These are phyloP conservation scores for Coendou prehensilis DNA, from an alignment of 2,797 vertebrate species.

Conservation along the genomic window DNA sequence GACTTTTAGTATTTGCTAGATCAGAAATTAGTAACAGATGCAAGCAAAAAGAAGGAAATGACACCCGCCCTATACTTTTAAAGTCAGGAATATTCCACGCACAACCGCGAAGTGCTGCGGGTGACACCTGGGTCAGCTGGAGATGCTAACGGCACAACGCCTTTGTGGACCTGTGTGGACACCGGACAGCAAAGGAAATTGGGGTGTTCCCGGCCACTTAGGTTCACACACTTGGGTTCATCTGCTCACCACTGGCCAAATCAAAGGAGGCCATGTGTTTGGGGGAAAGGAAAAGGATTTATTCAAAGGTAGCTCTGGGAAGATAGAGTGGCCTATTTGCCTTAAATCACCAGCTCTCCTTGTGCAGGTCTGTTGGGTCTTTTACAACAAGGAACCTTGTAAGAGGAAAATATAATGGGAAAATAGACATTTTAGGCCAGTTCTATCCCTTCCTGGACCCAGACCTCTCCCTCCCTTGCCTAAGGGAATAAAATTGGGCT, in stretches of 20 bases:
- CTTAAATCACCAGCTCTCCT: not conserved
- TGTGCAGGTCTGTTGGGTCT: not conserved
- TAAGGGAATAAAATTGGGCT: not conserved
- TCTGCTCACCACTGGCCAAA: not conserved
- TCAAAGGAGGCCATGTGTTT: not conserved
- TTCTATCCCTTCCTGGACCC: not conserved
- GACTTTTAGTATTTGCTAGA: slow-evolving; percentile 69
- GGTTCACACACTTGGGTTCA: not conserved
- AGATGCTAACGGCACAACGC: not conserved
- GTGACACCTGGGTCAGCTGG: not conserved
- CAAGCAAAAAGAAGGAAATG: slow-evolving; percentile 58
- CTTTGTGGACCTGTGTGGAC: not conserved
- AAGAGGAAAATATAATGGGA: not conserved
- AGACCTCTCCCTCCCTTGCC: not conserved
- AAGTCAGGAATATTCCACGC: slow-evolving; percentile 36
- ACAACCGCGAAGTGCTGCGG: not conserved
- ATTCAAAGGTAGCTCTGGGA: not conserved
- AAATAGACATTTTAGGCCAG: not conserved
- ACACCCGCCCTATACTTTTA: not conserved
- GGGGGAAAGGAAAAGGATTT: not conserved
- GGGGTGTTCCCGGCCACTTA: not conserved
- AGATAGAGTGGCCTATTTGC: not conserved
- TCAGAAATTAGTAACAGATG: slow-evolving; percentile 57
- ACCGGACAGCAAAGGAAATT: not conserved
- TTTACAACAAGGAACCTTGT: not conserved